A percentile compares a stretch with the other conserved stretches of the same genome.
phyloP scores from a whole-genome alignment of 2,888 invertebrate species.

The Spicauda simplicius region DNA sequence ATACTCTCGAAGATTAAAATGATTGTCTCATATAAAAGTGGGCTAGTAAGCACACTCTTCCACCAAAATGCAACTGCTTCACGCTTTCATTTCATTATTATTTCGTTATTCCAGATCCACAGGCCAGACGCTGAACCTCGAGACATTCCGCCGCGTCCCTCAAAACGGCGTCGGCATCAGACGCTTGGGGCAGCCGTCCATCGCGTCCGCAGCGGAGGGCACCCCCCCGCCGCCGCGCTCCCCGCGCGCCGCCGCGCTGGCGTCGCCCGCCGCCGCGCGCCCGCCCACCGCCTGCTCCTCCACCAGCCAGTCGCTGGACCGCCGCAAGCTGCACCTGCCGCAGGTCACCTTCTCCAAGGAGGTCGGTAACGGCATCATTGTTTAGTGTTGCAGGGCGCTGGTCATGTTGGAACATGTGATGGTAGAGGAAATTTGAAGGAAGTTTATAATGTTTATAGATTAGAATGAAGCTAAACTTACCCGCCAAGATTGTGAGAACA shows the following conservation, averaged over 20 bases:
- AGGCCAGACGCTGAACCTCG: slow-evolving; percentile 88
- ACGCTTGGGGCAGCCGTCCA: slow-evolving; percentile 63
- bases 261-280: slow-evolving; percentile 74
- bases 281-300: slow-evolving; percentile 90
- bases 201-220: slow-evolving; percentile 61
- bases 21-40: too few species aligned
- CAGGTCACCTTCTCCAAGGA: slow-evolving; percentile 95
- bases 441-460: too few species aligned
- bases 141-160: slow-evolving; percentile 88
- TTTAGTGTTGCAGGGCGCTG: slow-evolving; percentile 71
- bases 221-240: slow-evolving; percentile 66
- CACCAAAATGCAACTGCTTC: too few species aligned
- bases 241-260: slow-evolving; percentile 65
- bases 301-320: slow-evolving; percentile 85
- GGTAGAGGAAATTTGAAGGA: too few species aligned
- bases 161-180: slow-evolving; percentile 68
- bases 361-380: slow-evolving; percentile 95
- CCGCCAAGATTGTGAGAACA: too few species aligned
- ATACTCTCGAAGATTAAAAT: too few species aligned
- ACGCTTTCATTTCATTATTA: too few species aligned
- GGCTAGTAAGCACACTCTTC: too few species aligned
- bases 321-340: slow-evolving; percentile 89
- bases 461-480: too few species aligned
- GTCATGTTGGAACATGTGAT: slow-evolving; percentile 29
- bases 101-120: slow-evolving; percentile 47